Conservation (phyloP, 2,113 vertebrate genomes). For the Tonatia bakeri region DNA sequence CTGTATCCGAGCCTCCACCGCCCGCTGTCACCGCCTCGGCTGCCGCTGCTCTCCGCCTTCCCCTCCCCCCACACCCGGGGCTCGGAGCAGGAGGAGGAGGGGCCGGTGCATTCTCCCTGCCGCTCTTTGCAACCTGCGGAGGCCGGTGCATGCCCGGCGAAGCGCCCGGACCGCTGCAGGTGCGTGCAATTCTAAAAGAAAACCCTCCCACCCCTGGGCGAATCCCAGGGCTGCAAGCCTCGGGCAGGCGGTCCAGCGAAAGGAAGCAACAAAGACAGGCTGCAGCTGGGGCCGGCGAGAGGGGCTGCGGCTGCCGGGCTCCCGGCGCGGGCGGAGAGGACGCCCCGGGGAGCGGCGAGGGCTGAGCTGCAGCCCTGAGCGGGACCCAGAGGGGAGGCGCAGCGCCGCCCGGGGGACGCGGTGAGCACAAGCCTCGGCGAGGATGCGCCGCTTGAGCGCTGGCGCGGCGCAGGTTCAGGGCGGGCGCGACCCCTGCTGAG, state of each 20-base stretch:
- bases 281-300: slow-evolving; percentile 60
- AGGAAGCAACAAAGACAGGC: slow-evolving; percentile 74
- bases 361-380: slow-evolving; percentile 53
- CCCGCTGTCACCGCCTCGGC: slow-evolving; percentile 23
- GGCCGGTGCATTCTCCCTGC: slow-evolving; percentile 54
- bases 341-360: slow-evolving; percentile 59
- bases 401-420: slow-evolving; percentile 69
- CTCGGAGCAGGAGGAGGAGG: slow-evolving; percentile 65
- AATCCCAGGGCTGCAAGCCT: neutral
- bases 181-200: slow-evolving; percentile 35
- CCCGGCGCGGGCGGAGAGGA: slow-evolving; percentile 43
- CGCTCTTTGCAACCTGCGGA: slow-evolving; percentile 60
- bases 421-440: slow-evolving; percentile 4
- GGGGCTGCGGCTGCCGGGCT: slow-evolving; percentile 53
- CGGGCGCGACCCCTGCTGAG: slow-evolving; percentile 42
- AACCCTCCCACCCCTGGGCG: neutral
- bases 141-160: slow-evolving; percentile 41
- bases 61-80: slow-evolving; percentile 67
- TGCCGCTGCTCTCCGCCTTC: slow-evolving; percentile 35
- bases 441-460: slow-evolving; percentile 45
- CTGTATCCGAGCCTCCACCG: slow-evolving; percentile 37
- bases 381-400: slow-evolving; percentile 27
- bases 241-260: slow-evolving; percentile 34
- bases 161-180: slow-evolving; percentile 42
- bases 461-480: neutral